These are phyloP conservation scores for Digitonthophagus gazella DNA, from an alignment of 2,888 invertebrate genomes.

Conservation along the genomic window DNA sequence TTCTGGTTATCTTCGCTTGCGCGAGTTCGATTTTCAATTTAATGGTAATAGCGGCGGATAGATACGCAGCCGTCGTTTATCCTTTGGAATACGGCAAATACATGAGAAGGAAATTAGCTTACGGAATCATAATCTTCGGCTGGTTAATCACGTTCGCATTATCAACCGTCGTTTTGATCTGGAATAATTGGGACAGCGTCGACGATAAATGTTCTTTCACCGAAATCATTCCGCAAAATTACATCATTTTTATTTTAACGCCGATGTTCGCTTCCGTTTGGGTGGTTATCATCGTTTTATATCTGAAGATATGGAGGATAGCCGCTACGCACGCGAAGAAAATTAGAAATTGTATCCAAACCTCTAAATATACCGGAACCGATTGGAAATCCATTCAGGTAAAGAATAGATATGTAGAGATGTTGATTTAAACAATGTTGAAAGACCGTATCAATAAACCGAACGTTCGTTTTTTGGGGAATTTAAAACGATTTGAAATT, in stretches of 20 bases:
- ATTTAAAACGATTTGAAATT: not conserved
- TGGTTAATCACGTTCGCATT: slow-evolving; percentile 68
- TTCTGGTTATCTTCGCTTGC: slow-evolving; percentile 72
- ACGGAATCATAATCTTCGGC: slow-evolving; percentile 62
- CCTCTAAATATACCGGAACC: slow-evolving; percentile 51
- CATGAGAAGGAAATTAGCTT: slow-evolving; percentile 68
- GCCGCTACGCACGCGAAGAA: slow-evolving; percentile 71
- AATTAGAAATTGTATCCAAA: slow-evolving; percentile 60
- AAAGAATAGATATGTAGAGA: too few species aligned
- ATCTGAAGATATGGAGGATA: slow-evolving; percentile 76
- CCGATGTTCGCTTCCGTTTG: slow-evolving; percentile 73
- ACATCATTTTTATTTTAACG: slow-evolving; percentile 56
- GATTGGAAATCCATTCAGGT: slow-evolving; percentile 80
- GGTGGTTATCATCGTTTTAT: slow-evolving; percentile 72
- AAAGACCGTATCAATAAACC: too few species aligned
- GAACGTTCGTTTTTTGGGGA: too few species aligned
- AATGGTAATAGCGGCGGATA: slow-evolving; percentile 75
- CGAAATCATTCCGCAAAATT: slow-evolving; percentile 56
- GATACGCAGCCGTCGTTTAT: slow-evolving; percentile 76
- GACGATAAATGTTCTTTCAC: slow-evolving; percentile 64
- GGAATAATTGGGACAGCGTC: slow-evolving; percentile 69
- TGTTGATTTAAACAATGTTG: too few species aligned
- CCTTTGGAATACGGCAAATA: slow-evolving; percentile 74
- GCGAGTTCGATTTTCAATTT: slow-evolving; percentile 77
- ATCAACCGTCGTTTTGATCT: slow-evolving; percentile 70